Evolutionary conservation across 1,140 invertebrate species (phyloP), one percentile per base, ranked within the genome.

Genomic region (Monomorium pharaonis): DNA sequence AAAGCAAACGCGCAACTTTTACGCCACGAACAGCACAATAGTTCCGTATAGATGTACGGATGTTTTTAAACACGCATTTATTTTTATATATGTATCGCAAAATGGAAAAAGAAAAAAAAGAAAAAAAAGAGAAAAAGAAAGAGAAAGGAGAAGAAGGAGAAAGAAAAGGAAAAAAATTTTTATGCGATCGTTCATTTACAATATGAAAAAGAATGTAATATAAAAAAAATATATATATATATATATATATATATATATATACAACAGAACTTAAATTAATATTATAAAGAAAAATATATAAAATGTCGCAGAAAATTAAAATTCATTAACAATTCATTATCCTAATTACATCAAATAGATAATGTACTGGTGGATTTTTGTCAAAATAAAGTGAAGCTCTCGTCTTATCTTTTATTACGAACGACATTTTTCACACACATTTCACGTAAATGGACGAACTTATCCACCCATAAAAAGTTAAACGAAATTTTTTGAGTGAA

Each of bases 281-380:
- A 77, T 77, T 42, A 54, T 16, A 7, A 21, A 33, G 7, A 37
- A 67, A 44, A 78, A 30, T 30, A n/a, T n/a, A 9, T 42, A 27
- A 60, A 58, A 27, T 44, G 14, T 63, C 62, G 27, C 14, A 51
- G 14, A 14, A 51, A 18, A 49, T 80, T 69, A 24, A 67, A 65
- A 65, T 65, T 47, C 56, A 77, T 77, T 63, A 65, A 65, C 76
- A 78, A 60, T 56, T 80, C 62, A 30, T 77, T 51, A 37, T 69
- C 16, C 14, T 80, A 76, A 76, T 76, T 62, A 62, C 44, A 30
- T 6, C 1, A 24, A 10, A 76, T 62, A 12, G 21, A 42, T 33
- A 76, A 58, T 54, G 74, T 16, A 62, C 14, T 56, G 70, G 14
- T 0, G 18, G n/a, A 16, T 3, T 44, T 44, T 76, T 44, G 10